Conservation (phyloP, 2,113 vertebrate genomes). For the Neogobius melanostomus region DNA sequence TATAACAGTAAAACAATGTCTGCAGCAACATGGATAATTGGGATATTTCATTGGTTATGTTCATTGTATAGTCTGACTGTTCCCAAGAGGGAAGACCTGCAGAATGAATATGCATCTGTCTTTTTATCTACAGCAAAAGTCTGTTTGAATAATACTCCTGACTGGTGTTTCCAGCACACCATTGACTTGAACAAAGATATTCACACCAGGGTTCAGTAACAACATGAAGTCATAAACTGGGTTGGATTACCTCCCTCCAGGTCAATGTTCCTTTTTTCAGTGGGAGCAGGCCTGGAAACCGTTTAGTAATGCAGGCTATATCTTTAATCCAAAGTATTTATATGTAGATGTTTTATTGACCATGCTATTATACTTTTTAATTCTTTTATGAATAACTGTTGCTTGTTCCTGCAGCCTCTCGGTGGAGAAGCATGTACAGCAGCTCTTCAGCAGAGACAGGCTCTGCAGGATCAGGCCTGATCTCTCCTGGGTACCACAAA, state of each 20-base stretch:
- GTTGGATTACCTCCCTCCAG: constrained; percentile 55
- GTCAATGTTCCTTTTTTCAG: constrained; percentile 42
- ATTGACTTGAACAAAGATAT: constrained; percentile 58
- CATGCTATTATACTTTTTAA: neutral
- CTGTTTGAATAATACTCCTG: too few relatives aligned
- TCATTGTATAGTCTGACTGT: too few relatives aligned
- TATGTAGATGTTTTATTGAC: neutral
- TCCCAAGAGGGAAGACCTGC: too few relatives aligned
- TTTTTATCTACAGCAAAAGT: too few relatives aligned
- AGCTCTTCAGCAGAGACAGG: constrained; percentile 82
- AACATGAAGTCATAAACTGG: constrained; percentile 46
- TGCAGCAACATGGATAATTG: too few relatives aligned
- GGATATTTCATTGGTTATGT: too few relatives aligned
- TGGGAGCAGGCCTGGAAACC: constrained; percentile 32
- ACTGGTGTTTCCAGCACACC: too few relatives aligned
- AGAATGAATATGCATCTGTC: too few relatives aligned
- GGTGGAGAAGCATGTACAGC: constrained; percentile 93
- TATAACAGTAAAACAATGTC: too few relatives aligned
- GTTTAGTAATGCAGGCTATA: constrained; percentile 1
- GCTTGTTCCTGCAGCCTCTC: constrained; percentile 76
- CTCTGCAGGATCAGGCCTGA: constrained; percentile 82
- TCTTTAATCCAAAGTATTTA: constrained; percentile 4
- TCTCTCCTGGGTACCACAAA: constrained; percentile 93
- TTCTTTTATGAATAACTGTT: neutral
- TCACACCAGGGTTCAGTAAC: constrained; percentile 53